Conservation (phyloP, 2,888 invertebrate species). For the Habroteleia sp. region DNA sequence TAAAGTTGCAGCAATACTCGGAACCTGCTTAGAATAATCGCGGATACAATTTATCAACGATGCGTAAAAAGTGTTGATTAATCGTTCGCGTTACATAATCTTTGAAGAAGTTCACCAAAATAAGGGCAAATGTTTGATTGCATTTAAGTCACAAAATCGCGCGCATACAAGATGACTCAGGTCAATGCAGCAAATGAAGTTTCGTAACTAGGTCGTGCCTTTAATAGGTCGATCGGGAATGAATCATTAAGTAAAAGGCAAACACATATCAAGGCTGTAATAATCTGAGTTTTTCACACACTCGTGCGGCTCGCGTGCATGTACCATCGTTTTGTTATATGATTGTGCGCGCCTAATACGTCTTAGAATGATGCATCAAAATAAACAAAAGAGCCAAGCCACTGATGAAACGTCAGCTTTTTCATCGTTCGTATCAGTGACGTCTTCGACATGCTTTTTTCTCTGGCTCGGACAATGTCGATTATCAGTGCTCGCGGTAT, state of each 20-base stretch:
- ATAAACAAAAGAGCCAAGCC: constrained; percentile 54
- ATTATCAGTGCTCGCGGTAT: constrained; percentile 40
- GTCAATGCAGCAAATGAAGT: constrained; percentile 56
- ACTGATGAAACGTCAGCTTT: constrained; percentile 49
- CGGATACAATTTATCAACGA: constrained; percentile 1
- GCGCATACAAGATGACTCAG: constrained; percentile 22
- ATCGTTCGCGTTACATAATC: constrained; percentile 18
- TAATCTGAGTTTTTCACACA: constrained; percentile 43
- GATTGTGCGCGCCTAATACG: constrained; percentile 26
- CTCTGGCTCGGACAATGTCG: constrained; percentile 52
- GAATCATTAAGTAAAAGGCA: constrained; percentile 68
- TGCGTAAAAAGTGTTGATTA: constrained; percentile 16
- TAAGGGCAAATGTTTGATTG: constrained; percentile 24
- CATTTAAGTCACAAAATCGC: constrained; percentile 18
- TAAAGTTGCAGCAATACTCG: no score
- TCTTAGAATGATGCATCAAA: constrained; percentile 50
- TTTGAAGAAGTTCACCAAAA: constrained; percentile 1
- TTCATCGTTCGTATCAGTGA: constrained; percentile 58
- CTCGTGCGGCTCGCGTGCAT: constrained; percentile 19
- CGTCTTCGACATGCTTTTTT: constrained; percentile 51
- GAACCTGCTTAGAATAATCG: constrained; percentile 4
- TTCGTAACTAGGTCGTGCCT: constrained; percentile 75
- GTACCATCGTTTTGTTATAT: constrained; percentile 30
- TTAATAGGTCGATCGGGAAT: constrained; percentile 71
- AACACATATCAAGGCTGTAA: constrained; percentile 69